Evolutionary conservation across 2,113 vertebrate species (phyloP).

Genomic region (Perognathus longimembris): DNA sequence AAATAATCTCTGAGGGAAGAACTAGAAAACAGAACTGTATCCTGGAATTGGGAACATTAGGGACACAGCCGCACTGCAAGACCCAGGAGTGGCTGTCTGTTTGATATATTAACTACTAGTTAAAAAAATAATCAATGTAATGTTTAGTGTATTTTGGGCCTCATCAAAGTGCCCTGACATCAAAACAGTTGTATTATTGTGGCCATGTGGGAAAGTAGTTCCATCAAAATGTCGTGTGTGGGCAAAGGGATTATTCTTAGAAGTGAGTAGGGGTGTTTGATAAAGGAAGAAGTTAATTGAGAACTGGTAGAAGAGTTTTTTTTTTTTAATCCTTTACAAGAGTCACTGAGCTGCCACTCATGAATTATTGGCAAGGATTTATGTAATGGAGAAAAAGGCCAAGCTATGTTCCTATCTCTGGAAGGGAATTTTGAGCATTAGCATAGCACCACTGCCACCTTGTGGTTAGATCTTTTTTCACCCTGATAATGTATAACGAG

Average conservation of each 20-base stretch:
- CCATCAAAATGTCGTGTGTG: constrained; percentile 12
- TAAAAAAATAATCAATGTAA: neutral
- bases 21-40: neutral
- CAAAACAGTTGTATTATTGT: constrained; percentile 42
- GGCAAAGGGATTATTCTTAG: constrained; percentile 48
- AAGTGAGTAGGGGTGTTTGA: constrained; percentile 33
- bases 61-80: neutral
- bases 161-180: constrained; percentile 24
- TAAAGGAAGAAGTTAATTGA: constrained; percentile 54
- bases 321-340: neutral
- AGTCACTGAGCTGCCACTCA: neutral
- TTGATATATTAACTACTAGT: neutral
- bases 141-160: constrained; percentile 38
- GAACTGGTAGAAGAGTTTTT: neutral
- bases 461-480: constrained; percentile 73
- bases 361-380: neutral
- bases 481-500: neutral
- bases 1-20: neutral
- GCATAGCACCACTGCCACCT: constrained; percentile 81
- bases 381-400: neutral
- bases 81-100: neutral
- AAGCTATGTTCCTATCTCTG: rapidly evolving
- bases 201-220: constrained; percentile 34
- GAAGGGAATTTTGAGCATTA: constrained; percentile 16
- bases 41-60: neutral